Evolutionary conservation across 2,113 vertebrate genomes (phyloP).

Genomic region (Mungos mungo): DNA sequence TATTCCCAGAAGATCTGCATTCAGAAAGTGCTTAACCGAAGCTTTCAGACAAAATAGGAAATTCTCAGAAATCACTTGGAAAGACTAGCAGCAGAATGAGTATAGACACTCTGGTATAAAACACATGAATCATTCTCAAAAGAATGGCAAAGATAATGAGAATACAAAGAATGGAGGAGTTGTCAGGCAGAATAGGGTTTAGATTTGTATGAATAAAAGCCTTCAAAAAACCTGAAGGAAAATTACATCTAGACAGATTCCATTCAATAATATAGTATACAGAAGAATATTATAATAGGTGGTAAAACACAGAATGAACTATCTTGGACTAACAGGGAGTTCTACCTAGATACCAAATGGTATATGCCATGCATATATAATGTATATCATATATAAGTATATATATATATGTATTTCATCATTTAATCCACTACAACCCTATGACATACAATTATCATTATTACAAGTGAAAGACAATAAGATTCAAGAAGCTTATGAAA

Average conservation of each 20-base stretch:
- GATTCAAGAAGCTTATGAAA: not conserved
- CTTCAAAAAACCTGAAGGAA: not conserved
- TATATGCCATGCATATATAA: too few relatives aligned
- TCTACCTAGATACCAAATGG: not conserved
- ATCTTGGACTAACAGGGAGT: not conserved
- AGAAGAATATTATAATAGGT: not conserved
- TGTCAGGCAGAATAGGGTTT: not conserved
- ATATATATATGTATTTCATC: not conserved
- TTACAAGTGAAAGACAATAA: not conserved
- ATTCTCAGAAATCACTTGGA: constrained; percentile 32
- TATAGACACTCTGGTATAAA: not conserved
- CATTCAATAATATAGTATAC: accelerated
- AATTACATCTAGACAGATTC: not conserved
- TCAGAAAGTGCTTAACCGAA: not conserved
- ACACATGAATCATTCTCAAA: not conserved
- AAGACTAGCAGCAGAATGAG: constrained; percentile 19
- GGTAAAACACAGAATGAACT: not conserved
- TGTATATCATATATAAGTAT: not conserved
- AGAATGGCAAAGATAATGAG: not conserved
- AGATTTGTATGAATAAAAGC: not conserved
- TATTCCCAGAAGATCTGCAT: not conserved
- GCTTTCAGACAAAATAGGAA: not conserved
- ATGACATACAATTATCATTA: not conserved
- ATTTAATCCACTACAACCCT: not conserved
- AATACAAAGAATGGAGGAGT: not conserved